Conservation (phyloP, 1,140 invertebrate species). For the Aphidius ervi region DNA sequence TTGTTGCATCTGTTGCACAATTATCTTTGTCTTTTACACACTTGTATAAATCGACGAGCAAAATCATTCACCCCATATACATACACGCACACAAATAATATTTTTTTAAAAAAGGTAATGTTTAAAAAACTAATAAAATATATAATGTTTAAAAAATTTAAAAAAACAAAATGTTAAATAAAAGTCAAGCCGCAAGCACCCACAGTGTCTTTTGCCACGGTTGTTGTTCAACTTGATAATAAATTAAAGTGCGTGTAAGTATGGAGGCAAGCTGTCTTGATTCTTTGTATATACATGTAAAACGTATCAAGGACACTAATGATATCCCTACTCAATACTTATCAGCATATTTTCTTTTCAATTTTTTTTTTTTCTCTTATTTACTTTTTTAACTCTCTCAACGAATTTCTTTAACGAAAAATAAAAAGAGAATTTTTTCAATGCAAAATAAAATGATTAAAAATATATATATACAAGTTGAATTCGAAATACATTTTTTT, state of each 20-base stretch:
- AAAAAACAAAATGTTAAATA: constrained; percentile 1
- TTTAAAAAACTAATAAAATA: constrained; percentile 3
- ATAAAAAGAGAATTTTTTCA: too few species aligned
- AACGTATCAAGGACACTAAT: constrained; percentile 11
- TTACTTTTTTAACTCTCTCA: not conserved
- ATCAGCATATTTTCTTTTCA: not conserved
- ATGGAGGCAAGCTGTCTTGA: constrained; percentile 12
- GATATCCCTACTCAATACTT: constrained; percentile 14
- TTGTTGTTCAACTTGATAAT: constrained; percentile 15
- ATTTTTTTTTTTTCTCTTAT: not conserved
- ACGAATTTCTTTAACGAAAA: not conserved
- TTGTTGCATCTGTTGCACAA: constrained; percentile 39
- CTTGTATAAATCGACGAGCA: too few species aligned
- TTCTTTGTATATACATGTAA: constrained; percentile 5
- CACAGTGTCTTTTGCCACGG: constrained; percentile 16
- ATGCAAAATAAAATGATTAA: too few species aligned
- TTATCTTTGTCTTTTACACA: constrained; percentile 13
- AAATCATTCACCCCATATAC: not conserved
- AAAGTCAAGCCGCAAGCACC: constrained; percentile 6
- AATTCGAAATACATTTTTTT: too few species aligned
- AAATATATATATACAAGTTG: too few species aligned
- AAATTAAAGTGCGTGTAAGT: constrained; percentile 27
- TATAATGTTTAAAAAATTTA: constrained; percentile 9
- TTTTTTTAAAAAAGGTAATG: not conserved
- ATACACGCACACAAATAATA: not conserved